These are phyloP conservation scores for Neogale vison DNA, from an alignment of 2,113 vertebrate species.

Conservation along the genomic window DNA sequence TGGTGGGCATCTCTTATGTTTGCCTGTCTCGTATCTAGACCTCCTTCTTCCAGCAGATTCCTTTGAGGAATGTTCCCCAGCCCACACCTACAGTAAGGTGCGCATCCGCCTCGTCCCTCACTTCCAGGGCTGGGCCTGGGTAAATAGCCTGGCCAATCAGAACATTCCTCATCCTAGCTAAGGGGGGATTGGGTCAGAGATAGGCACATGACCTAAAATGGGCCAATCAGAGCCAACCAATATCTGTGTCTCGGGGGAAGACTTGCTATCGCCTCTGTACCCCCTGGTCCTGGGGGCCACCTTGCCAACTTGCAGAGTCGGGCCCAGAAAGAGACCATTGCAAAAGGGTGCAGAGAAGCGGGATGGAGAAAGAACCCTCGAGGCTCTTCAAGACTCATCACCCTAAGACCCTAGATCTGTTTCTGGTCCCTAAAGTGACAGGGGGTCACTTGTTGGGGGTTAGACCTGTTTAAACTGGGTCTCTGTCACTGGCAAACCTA, in stretches of 20 bases:
- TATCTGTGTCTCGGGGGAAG: accelerated
- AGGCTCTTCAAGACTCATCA: not conserved
- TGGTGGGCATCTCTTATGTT: not conserved
- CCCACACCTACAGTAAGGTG: accelerated
- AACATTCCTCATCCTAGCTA: not conserved
- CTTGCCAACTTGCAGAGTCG: not conserved
- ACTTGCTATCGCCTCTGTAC: no score
- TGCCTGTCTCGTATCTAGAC: not conserved
- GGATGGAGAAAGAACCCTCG: not conserved
- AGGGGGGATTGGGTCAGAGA: not conserved
- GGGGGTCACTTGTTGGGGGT: no score
- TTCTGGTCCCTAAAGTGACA: not conserved
- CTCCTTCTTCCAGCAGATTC: not conserved
- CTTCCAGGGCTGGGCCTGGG: not conserved
- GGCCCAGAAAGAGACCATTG: accelerated
- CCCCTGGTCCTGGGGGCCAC: not conserved
- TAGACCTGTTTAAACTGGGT: not conserved
- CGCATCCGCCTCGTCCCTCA: not conserved
- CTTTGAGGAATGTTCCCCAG: not conserved
- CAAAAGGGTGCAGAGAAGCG: not conserved
- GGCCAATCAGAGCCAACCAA: not conserved
- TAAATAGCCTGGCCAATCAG: not conserved
- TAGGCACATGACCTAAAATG: not conserved
- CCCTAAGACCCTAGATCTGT: not conserved
- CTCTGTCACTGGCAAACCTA: not conserved